phyloP scores from a whole-genome alignment of 2,797 vertebrate genomes.

The Hybognathus amarus region DNA sequence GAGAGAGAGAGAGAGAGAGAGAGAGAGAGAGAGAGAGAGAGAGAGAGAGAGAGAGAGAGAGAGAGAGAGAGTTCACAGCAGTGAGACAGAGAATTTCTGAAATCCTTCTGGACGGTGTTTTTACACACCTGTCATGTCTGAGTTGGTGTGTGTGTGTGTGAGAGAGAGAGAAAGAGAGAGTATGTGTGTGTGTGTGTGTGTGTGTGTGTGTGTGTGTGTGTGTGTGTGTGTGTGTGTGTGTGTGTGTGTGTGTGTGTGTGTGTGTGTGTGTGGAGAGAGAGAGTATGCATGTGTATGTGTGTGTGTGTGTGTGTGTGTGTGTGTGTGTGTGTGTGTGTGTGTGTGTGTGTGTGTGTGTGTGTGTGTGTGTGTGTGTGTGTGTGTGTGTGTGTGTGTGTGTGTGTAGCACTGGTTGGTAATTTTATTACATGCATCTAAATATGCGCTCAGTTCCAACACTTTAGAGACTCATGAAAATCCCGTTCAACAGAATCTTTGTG shows the following conservation, averaged over 20 bases:
- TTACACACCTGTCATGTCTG: not conserved
- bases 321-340: not conserved
- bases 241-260: too few relatives aligned
- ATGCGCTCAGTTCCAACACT: not conserved
- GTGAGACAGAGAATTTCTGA: not conserved
- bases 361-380: not conserved
- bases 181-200: too few relatives aligned
- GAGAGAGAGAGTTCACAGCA: too few relatives aligned
- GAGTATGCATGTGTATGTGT: too few relatives aligned
- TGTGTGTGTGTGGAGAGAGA: not conserved
- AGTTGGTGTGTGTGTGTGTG: not conserved
- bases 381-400: not conserved
- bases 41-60: too few relatives aligned
- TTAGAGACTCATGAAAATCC: not conserved
- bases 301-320: too few relatives aligned
- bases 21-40: too few relatives aligned
- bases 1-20: too few relatives aligned
- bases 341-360: not conserved
- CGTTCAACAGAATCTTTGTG: constrained; percentile 18
- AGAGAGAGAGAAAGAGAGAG: too few relatives aligned
- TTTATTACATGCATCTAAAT: constrained; percentile 13
- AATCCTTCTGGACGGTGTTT: not conserved
- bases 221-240: too few relatives aligned
- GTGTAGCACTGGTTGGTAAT: not conserved
- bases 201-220: not conserved